These are phyloP conservation scores for Empis livida DNA, from an alignment of 2,888 invertebrate genomes.

Conservation along the genomic window DNA sequence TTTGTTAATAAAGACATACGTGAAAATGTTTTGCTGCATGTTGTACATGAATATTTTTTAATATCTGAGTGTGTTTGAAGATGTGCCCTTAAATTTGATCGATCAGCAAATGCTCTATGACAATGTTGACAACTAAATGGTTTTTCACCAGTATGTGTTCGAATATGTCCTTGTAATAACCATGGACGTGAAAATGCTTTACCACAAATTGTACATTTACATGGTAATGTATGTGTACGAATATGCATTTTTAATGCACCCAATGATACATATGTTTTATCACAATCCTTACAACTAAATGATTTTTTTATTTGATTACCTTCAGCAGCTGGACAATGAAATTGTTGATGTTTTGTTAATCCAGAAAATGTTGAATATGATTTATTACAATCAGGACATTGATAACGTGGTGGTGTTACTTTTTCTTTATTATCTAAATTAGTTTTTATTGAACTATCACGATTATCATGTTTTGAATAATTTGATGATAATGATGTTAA, in stretches of 20 bases:
- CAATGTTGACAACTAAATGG: constrained; percentile 95
- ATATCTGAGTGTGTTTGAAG: constrained; percentile 96
- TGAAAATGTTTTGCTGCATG: constrained; percentile 92
- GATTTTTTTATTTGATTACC: constrained; percentile 78
- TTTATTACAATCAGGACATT: constrained; percentile 88
- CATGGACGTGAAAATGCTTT: constrained; percentile 96
- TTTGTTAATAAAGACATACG: constrained; percentile 92
- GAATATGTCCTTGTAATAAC: constrained; percentile 93
- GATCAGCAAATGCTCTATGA: constrained; percentile 90
- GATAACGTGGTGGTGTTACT: constrained; percentile 52
- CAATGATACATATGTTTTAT: constrained; percentile 88
- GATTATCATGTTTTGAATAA: background rate
- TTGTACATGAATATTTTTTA: constrained; percentile 90
- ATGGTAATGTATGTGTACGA: constrained; percentile 92
- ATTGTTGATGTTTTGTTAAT: constrained; percentile 91
- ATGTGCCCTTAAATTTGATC: constrained; percentile 92
- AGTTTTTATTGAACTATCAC: background rate
- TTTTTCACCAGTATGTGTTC: constrained; percentile 97
- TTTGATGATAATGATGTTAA: constrained; percentile 7
- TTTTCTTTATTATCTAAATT: constrained; percentile 25
- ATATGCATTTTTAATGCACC: constrained; percentile 99
- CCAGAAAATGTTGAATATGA: constrained; percentile 95
- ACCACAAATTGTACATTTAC: constrained; percentile 92
- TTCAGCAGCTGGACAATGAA: constrained; percentile 82
- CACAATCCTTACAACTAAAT: constrained; percentile 93